phyloP scores from a whole-genome alignment of 1,140 invertebrate genomes.

The Hyphantria cunea region DNA sequence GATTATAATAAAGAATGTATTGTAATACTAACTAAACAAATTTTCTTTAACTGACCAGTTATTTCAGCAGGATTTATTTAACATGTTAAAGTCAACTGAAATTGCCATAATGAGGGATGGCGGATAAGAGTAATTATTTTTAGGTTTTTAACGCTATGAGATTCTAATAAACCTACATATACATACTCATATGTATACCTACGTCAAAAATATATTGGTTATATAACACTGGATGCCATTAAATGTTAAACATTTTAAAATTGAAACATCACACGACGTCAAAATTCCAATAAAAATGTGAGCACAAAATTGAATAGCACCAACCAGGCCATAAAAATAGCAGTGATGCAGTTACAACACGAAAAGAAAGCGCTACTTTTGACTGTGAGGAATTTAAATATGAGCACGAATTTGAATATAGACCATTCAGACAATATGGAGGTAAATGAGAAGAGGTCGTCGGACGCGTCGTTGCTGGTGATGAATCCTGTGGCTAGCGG shows the following conservation, averaged over 20 bases:
- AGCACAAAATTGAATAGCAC: constrained; percentile 38
- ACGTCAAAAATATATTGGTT: neutral
- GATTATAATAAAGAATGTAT: no score
- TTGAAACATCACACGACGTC: constrained; percentile 55
- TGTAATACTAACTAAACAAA: no score
- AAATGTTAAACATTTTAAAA: constrained; percentile 25
- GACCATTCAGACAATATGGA: constrained; percentile 52
- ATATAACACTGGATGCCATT: neutral
- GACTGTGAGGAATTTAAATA: constrained; percentile 46
- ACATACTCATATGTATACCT: neutral
- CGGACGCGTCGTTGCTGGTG: constrained; percentile 51
- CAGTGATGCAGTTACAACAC: constrained; percentile 62
- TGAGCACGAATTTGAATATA: constrained; percentile 40
- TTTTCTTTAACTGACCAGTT: no score
- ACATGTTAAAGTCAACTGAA: no score
- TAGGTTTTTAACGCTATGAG: no score
- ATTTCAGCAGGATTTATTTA: no score
- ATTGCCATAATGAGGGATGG: no score
- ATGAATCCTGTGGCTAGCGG: constrained; percentile 75
- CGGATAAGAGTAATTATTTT: no score
- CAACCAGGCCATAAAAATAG: constrained; percentile 31
- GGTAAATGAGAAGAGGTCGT: constrained; percentile 63
- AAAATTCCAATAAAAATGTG: constrained; percentile 56
- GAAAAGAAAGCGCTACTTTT: constrained; percentile 49
- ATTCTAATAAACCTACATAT: neutral